A percentile compares a stretch with the other conserved stretches of the same genome.
These are phyloP conservation scores for Phymorhynchus buccinoides DNA, from an alignment of 1,140 invertebrate genomes.

Conservation along the genomic window DNA sequence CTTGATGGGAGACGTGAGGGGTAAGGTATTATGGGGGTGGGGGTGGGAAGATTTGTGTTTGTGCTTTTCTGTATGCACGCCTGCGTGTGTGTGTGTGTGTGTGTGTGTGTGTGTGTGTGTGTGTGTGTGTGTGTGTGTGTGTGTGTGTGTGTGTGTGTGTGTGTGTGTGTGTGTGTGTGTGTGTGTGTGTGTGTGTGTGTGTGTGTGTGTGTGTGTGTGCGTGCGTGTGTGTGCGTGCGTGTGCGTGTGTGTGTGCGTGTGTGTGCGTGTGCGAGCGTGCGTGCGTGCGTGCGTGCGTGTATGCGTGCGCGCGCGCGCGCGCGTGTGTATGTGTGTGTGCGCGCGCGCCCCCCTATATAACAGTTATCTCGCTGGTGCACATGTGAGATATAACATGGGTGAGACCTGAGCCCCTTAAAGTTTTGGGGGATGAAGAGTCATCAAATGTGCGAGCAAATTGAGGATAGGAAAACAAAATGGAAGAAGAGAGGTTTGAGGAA, in stretches of 20 bases:
- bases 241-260: neutral
- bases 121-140: neutral
- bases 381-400: too few species aligned
- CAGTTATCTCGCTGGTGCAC: neutral
- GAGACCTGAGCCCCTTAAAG: too few species aligned
- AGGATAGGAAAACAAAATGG: too few species aligned
- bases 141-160: neutral
- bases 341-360: neutral
- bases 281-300: neutral
- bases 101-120: neutral
- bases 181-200: neutral
- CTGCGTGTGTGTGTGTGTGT: neutral
- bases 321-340: neutral
- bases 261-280: neutral
- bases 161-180: neutral
- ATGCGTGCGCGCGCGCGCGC: neutral
- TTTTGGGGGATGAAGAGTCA: too few species aligned
- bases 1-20: too few species aligned
- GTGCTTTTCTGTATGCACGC: neutral
- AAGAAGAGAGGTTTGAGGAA: too few species aligned
- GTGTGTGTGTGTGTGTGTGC: neutral
- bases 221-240: neutral
- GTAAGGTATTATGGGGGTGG: too few species aligned
- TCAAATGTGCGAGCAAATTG: too few species aligned
- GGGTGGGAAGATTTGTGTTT: neutral